Percentiles rank a stretch among this genome's conserved stretches.
Evolutionary conservation across 2,888 invertebrate species (phyloP).

Genomic region (Auanema sp.): DNA sequence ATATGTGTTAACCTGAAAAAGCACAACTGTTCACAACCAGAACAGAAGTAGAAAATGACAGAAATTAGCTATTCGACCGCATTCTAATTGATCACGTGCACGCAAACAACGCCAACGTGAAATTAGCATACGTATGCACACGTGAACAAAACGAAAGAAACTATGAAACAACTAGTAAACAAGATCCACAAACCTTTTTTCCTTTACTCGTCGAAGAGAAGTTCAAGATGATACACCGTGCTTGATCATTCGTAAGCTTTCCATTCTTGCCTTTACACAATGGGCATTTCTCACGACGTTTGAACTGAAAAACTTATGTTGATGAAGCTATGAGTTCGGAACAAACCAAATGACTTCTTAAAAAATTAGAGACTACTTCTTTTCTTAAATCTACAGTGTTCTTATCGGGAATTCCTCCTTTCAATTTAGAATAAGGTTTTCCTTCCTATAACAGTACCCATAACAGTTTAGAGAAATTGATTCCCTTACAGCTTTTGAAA

Average conservation of each 20-base stretch:
- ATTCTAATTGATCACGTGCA: slow-evolving; percentile 17
- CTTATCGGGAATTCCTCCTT: slow-evolving; percentile 33
- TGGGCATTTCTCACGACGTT: slow-evolving; percentile 52
- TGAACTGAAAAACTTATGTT: slow-evolving; percentile 41
- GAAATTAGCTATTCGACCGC: no score
- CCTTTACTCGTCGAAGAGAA: slow-evolving; percentile 30
- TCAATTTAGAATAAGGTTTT: slow-evolving; percentile 22
- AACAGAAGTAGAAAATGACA: no score
- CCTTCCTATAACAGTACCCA: slow-evolving; percentile 65
- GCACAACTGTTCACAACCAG: no score
- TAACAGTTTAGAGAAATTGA: neutral
- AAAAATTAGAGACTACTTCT: slow-evolving; percentile 37
- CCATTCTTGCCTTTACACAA: slow-evolving; percentile 57
- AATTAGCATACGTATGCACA: no score
- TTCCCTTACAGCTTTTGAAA: slow-evolving; percentile 10
- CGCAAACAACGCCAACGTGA: slow-evolving; percentile 15
- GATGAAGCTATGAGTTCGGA: neutral
- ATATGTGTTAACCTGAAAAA: neutral
- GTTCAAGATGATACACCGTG: slow-evolving; percentile 52
- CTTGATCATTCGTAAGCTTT: slow-evolving; percentile 52
- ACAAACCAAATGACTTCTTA: slow-evolving; percentile 40
- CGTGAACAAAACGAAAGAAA: neutral
- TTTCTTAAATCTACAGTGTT: slow-evolving; percentile 48
- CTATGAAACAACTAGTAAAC: neutral
- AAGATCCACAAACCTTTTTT: slow-evolving; percentile 5